These are phyloP conservation scores for Gonioctena quinquepunctata DNA, from an alignment of 1,140 invertebrate species.

Conservation along the genomic window DNA sequence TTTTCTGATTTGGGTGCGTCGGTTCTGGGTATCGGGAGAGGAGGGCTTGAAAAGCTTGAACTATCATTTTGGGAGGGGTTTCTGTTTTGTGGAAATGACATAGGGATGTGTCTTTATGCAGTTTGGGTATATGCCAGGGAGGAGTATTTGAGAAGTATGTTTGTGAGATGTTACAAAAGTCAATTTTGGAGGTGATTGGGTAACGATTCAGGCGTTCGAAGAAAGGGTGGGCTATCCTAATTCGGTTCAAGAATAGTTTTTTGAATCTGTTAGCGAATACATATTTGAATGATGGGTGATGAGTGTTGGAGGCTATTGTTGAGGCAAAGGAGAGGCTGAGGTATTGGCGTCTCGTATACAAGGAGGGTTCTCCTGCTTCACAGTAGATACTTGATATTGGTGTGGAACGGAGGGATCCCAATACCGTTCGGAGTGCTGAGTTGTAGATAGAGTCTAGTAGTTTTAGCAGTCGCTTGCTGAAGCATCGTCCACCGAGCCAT, in stretches of 20 bases:
- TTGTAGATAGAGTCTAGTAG: slow-evolving; percentile 5
- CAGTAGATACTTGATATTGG: slow-evolving; percentile 7
- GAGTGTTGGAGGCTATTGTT: not conserved
- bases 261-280: not conserved
- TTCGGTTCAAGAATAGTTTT: not conserved
- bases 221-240: not conserved
- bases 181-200: too few species aligned
- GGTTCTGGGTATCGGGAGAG: not conserved
- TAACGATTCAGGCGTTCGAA: not conserved
- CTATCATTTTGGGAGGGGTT: not conserved
- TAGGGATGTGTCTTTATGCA: too few species aligned
- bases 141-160: too few species aligned
- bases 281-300: not conserved
- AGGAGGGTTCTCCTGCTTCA: slow-evolving; percentile 1
- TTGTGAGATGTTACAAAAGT: too few species aligned
- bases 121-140: too few species aligned
- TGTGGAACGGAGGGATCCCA: slow-evolving; percentile 16
- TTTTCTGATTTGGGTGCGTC: not conserved
- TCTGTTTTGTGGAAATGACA: not conserved
- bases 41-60: not conserved
- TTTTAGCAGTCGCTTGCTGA: not conserved
- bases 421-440: not conserved
- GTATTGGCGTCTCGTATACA: slow-evolving; percentile 10
- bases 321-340: not conserved
- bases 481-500: not conserved